Evolutionary conservation across 2,113 vertebrate species (phyloP).

Genomic region (Cygnus buccinator): DNA sequence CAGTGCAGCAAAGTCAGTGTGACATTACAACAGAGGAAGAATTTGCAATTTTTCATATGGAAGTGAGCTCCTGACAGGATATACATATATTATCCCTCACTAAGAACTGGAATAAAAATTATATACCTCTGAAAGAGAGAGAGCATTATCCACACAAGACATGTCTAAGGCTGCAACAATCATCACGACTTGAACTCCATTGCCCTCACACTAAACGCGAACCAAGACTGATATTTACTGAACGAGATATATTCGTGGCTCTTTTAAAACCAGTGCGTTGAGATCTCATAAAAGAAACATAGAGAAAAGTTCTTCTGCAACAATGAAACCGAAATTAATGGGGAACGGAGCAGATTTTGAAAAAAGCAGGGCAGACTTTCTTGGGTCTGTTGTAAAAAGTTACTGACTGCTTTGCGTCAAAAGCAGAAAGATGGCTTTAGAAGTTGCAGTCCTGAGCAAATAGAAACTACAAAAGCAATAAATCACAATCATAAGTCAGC

Average conservation of each 20-base stretch:
- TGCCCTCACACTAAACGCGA: background rate
- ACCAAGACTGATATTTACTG: background rate
- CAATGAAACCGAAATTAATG: constrained; percentile 65
- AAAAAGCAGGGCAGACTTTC: constrained; percentile 40
- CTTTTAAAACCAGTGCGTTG: constrained; percentile 3
- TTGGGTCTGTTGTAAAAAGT: constrained; percentile 52
- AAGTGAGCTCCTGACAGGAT: background rate
- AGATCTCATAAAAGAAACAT: background rate
- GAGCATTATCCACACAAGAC: background rate
- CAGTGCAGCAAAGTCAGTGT: background rate
- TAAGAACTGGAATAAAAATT: background rate
- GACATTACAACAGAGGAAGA: constrained; percentile 10
- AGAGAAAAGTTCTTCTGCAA: constrained; percentile 28
- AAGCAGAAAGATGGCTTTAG: constrained; percentile 71
- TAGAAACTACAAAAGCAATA: constrained; percentile 78
- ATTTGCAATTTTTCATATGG: background rate
- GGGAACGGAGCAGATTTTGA: constrained; percentile 42
- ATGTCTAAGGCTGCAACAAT: background rate
- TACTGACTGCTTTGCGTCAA: constrained; percentile 63
- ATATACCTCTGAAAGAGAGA: background rate
- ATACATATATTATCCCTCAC: background rate
- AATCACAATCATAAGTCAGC: constrained; percentile 84
- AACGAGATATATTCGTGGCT: background rate
- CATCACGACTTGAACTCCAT: background rate
- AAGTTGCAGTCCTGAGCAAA: constrained; percentile 71